Evolutionary conservation across 2,113 vertebrate genomes (phyloP).

Genomic region (Hemicordylus capensis): DNA sequence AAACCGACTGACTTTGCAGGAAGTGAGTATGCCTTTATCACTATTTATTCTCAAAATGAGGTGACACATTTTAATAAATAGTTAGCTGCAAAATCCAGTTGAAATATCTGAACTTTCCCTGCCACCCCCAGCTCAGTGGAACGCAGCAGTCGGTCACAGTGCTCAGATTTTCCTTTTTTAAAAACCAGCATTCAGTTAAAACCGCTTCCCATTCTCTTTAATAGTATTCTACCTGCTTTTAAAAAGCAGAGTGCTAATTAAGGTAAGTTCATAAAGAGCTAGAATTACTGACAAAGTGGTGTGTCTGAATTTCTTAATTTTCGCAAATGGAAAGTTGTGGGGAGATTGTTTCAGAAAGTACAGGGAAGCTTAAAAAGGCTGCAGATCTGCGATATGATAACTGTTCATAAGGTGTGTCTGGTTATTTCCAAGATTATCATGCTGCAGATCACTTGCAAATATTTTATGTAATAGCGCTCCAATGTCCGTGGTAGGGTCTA

Average conservation of each 20-base stretch:
- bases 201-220: constrained; percentile 58
- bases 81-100: constrained; percentile 63
- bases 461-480: no score
- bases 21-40: constrained; percentile 66
- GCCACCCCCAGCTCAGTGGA: constrained; percentile 48
- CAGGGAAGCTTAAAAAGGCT: background rate
- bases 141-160: constrained; percentile 45
- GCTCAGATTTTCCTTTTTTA: constrained; percentile 48
- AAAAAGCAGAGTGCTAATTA: constrained; percentile 66
- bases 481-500: no score
- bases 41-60: constrained; percentile 66
- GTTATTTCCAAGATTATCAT: no score
- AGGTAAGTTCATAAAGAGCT: constrained; percentile 60
- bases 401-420: no score
- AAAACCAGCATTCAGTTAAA: constrained; percentile 59
- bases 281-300: constrained; percentile 50
- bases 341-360: background rate
- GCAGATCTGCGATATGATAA: no score
- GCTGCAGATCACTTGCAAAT: no score
- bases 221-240: constrained; percentile 63
- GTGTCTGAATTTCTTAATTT: constrained; percentile 42
- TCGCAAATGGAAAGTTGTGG: constrained; percentile 45
- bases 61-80: constrained; percentile 56
- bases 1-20: constrained; percentile 67
- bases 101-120: constrained; percentile 62